phyloP scores from a whole-genome alignment of 2,113 vertebrate genomes.

The Dromaius novaehollandiae region DNA sequence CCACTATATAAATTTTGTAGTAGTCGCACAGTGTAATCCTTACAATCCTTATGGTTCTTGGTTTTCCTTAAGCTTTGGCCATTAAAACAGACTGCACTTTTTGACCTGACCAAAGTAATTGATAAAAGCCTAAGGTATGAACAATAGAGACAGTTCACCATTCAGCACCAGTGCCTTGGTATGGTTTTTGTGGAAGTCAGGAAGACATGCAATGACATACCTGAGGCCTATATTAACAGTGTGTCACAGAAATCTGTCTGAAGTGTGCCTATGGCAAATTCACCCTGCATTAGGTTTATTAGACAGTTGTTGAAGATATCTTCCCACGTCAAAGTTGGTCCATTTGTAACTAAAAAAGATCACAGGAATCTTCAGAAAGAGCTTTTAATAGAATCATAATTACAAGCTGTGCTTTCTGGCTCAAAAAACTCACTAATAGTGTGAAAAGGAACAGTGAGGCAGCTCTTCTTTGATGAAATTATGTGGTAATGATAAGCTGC shows the following conservation, averaged over 20 bases:
- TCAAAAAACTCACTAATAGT: constrained; percentile 41
- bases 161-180: not conserved
- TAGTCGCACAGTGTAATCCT: not conserved
- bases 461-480: constrained; percentile 48
- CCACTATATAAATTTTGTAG: not conserved
- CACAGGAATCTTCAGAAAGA: constrained; percentile 6
- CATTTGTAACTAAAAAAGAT: not conserved
- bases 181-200: not conserved
- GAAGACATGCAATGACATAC: not conserved
- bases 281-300: not conserved
- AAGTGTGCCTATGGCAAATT: not conserved
- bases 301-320: not conserved
- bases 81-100: not conserved
- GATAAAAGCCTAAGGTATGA: not conserved
- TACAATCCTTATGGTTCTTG: not conserved
- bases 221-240: not conserved
- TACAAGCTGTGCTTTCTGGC: constrained; percentile 47
- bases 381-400: not conserved
- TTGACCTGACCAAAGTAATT: not conserved
- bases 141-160: not conserved
- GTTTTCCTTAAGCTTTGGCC: not conserved
- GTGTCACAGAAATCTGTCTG: not conserved
- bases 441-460: constrained; percentile 45
- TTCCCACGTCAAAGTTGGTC: constrained; percentile 5
- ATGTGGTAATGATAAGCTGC: constrained; percentile 37